These are phyloP conservation scores for Heliconius melpomene DNA, from an alignment of 1,140 invertebrate species.

Conservation along the genomic window DNA sequence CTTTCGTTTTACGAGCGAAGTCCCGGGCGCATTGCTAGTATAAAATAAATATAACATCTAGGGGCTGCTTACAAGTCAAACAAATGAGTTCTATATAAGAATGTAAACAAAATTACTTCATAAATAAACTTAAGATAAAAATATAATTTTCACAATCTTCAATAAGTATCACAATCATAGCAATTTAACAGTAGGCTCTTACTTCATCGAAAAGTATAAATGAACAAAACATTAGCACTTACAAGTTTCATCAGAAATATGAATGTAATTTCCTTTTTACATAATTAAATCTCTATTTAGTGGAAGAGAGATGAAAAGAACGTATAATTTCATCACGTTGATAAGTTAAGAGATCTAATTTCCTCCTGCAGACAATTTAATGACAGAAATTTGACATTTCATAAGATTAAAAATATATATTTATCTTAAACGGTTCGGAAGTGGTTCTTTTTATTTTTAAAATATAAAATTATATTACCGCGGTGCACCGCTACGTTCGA, in stretches of 20 bases:
- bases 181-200: too few species aligned
- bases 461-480: neutral
- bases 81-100: too few species aligned
- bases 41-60: too few species aligned
- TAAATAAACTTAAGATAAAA: too few species aligned
- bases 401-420: constrained; percentile 52
- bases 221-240: neutral
- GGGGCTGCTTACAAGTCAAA: too few species aligned
- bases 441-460: neutral
- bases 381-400: constrained; percentile 60
- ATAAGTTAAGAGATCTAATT: constrained; percentile 70
- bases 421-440: neutral
- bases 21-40: too few species aligned
- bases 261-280: neutral
- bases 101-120: too few species aligned
- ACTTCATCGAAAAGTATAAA: too few species aligned
- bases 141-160: too few species aligned
- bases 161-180: too few species aligned
- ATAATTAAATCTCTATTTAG: neutral
- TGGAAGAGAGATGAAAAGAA: constrained; percentile 49
- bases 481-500: too few species aligned
- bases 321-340: constrained; percentile 56
- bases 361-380: constrained; percentile 59
- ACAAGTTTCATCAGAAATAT: neutral
- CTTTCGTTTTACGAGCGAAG: too few species aligned